These are phyloP conservation scores for Ecliptopera silaceata DNA, from an alignment of 2,888 invertebrate species.

Conservation along the genomic window DNA sequence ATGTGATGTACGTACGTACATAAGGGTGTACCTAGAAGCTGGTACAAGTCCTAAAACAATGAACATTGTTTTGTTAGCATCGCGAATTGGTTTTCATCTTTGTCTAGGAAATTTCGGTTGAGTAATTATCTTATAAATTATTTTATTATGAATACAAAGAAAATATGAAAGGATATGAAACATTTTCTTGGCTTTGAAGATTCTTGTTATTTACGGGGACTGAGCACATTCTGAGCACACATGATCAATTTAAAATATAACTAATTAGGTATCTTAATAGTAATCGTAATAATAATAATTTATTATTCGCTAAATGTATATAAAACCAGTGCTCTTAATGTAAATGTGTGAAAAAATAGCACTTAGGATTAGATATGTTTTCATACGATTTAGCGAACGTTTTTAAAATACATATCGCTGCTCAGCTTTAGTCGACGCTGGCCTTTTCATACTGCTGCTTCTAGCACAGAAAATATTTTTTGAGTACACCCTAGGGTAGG, in stretches of 20 bases:
- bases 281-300: too few relatives aligned
- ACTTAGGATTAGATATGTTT: too few relatives aligned
- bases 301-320: too few relatives aligned
- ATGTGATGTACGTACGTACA: constrained; percentile 46
- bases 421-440: background rate
- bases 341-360: too few relatives aligned
- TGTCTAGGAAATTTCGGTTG: constrained; percentile 21
- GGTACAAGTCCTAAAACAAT: constrained; percentile 45
- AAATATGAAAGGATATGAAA: background rate
- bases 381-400: too few relatives aligned
- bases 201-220: too few relatives aligned
- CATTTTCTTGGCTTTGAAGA: too few relatives aligned
- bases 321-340: too few relatives aligned
- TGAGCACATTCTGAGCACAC: too few relatives aligned
- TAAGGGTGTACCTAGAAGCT: constrained; percentile 47
- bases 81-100: constrained; percentile 31
- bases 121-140: constrained; percentile 15
- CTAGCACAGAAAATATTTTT: background rate
- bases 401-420: too few relatives aligned
- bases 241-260: too few relatives aligned
- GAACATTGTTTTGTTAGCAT: constrained; percentile 40
- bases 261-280: too few relatives aligned
- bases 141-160: background rate
- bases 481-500: background rate
- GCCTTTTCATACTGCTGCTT: background rate